These are phyloP conservation scores for Borostomias antarcticus DNA, from an alignment of 2,797 vertebrate species.

Conservation along the genomic window DNA sequence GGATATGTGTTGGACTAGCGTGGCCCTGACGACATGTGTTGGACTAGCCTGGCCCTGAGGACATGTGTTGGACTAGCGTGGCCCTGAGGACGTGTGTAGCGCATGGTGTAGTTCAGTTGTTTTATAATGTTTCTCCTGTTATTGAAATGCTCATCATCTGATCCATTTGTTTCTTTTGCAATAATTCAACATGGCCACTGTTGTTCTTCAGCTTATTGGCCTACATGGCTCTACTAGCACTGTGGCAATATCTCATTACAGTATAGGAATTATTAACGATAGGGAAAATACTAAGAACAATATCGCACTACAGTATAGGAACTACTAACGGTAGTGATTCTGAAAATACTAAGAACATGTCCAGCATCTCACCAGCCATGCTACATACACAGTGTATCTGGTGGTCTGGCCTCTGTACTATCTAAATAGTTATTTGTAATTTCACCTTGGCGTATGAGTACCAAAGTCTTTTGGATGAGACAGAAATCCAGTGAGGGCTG, in stretches of 20 bases:
- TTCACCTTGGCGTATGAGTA: conserved; percentile 45
- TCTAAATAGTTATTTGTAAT: conserved; percentile 36
- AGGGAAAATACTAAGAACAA: too few species aligned
- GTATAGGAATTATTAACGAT: too few species aligned
- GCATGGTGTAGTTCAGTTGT: conserved; percentile 41
- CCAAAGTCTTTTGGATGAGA: conserved; percentile 64
- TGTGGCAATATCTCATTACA: too few species aligned
- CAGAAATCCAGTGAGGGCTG: conserved; percentile 18
- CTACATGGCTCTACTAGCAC: too few species aligned
- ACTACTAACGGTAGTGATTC: too few species aligned
- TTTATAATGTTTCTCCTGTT: conserved; percentile 34
- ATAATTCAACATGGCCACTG: background rate
- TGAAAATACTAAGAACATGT: conserved; percentile 67
- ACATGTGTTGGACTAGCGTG: conserved; percentile 24
- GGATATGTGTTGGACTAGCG: conserved; percentile 16
- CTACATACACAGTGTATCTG: conserved; percentile 40
- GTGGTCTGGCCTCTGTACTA: conserved; percentile 45
- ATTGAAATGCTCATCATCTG: conserved; percentile 36
- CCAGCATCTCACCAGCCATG: conserved; percentile 44
- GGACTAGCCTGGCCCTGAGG: too few species aligned
- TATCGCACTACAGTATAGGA: too few species aligned
- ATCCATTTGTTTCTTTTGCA: conserved; percentile 8
- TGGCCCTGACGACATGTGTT: too few species aligned
- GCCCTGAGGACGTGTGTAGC: conserved; percentile 23
- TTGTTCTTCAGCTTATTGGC: conserved; percentile 30